Evolutionary conservation across 2,113 vertebrate genomes (phyloP).

Genomic region (Damaliscus lunatus): DNA sequence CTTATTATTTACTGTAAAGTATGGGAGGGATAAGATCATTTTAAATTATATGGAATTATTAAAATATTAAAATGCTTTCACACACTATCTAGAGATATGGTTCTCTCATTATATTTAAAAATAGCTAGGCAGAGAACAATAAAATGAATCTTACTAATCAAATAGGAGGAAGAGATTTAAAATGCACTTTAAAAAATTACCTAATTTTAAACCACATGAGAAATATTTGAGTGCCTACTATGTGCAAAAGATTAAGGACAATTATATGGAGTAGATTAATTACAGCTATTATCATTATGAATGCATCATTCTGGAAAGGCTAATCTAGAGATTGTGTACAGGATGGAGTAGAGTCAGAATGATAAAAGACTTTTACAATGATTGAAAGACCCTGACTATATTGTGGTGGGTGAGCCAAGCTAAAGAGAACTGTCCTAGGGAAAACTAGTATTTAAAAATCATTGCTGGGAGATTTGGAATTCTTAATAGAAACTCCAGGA

Average conservation of each 20-base stretch:
- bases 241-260: background rate
- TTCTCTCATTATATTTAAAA: slow-evolving; percentile 56
- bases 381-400: background rate
- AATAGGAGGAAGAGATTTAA: background rate
- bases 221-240: slow-evolving; percentile 33
- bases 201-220: background rate
- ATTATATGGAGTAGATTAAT: background rate
- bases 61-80: slow-evolving; percentile 59
- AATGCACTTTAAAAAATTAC: background rate
- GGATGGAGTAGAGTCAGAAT: background rate
- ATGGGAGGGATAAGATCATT: slow-evolving; percentile 46
- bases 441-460: slow-evolving; percentile 38
- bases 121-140: slow-evolving; percentile 22
- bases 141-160: slow-evolving; percentile 39
- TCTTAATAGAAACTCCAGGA: slow-evolving; percentile 49
- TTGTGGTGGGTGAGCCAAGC: background rate
- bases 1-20: slow-evolving; percentile 58
- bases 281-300: background rate
- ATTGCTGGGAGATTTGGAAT: slow-evolving; percentile 42
- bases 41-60: slow-evolving; percentile 61
- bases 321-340: background rate
- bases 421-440: background rate
- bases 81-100: slow-evolving; percentile 16
- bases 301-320: background rate
- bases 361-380: background rate